phyloP scores from a whole-genome alignment of 37 sponge, comb jelly and placozoan species.

The Beroe forskalii region DNA sequence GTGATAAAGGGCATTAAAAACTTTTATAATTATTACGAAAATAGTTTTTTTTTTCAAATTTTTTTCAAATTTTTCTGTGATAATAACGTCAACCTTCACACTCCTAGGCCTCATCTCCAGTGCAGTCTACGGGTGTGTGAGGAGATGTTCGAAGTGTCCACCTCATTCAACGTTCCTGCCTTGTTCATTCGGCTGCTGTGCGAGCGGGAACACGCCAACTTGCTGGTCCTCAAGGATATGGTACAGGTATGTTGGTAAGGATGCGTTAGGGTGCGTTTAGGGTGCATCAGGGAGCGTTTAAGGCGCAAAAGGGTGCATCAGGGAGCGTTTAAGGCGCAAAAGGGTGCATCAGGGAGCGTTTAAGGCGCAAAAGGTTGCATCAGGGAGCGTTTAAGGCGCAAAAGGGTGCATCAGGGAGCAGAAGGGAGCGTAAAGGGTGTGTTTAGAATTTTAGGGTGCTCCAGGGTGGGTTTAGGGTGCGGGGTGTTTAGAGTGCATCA shows the following conservation, averaged over 20 bases:
- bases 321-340: background rate
- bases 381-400: background rate
- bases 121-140: slow-evolving; percentile 13
- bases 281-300: background rate
- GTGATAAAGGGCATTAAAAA: too few species aligned
- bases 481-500: background rate
- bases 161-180: slow-evolving; percentile 48
- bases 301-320: background rate
- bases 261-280: background rate
- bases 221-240: slow-evolving; percentile 9
- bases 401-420: too few species aligned
- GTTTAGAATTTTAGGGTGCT: background rate
- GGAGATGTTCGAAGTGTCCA: slow-evolving; percentile 50
- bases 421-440: too few species aligned
- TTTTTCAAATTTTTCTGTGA: too few species aligned
- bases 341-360: background rate
- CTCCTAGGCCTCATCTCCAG: background rate
- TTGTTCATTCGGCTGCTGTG: slow-evolving; percentile 15
- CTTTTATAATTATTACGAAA: too few species aligned
- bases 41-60: too few species aligned
- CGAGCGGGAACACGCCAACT: slow-evolving; percentile 13
- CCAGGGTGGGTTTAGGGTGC: background rate
- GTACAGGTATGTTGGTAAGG: slow-evolving; percentile 3
- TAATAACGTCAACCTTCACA: too few species aligned
- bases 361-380: background rate